These are phyloP conservation scores for Lepus europaeus DNA, from an alignment of 2,113 vertebrate species.

Conservation along the genomic window DNA sequence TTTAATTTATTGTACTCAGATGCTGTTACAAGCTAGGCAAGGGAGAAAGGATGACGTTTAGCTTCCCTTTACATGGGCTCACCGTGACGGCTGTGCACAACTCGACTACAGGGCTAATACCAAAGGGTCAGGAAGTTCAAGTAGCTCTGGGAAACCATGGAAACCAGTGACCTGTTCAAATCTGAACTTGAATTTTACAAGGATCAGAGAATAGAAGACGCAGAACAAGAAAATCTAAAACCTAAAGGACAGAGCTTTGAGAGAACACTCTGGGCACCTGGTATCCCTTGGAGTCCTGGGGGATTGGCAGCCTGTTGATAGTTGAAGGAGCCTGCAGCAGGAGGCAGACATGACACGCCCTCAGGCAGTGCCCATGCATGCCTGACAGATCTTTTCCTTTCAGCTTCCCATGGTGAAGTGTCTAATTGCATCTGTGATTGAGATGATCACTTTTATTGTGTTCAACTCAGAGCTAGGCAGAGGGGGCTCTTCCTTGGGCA, in stretches of 20 bases:
- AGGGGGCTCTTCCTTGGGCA: background rate
- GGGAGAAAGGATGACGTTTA: background rate
- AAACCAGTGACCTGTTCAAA: constrained; percentile 36
- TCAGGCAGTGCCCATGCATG: background rate
- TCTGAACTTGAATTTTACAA: background rate
- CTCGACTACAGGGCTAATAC: rapidly evolving
- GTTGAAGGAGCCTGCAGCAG: background rate
- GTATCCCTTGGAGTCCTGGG: background rate
- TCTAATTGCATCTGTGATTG: constrained; percentile 66
- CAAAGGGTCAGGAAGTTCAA: no score
- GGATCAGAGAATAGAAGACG: background rate
- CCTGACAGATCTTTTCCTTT: constrained; percentile 21
- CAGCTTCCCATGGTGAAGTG: constrained; percentile 42
- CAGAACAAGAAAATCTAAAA: background rate
- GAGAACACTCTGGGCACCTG: background rate
- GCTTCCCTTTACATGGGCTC: rapidly evolving
- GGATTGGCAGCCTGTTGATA: background rate
- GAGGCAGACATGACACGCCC: background rate
- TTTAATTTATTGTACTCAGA: background rate
- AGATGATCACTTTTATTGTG: constrained; percentile 68
- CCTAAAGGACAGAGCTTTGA: constrained; percentile 22
- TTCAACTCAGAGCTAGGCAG: background rate
- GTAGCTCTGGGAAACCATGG: background rate
- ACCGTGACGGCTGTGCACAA: rapidly evolving
- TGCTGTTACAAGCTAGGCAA: background rate